Percentiles rank a stretch among this genome's conserved stretches.
Evolutionary conservation across 2,888 invertebrate genomes (phyloP).

Genomic region (Aquatica leii): DNA sequence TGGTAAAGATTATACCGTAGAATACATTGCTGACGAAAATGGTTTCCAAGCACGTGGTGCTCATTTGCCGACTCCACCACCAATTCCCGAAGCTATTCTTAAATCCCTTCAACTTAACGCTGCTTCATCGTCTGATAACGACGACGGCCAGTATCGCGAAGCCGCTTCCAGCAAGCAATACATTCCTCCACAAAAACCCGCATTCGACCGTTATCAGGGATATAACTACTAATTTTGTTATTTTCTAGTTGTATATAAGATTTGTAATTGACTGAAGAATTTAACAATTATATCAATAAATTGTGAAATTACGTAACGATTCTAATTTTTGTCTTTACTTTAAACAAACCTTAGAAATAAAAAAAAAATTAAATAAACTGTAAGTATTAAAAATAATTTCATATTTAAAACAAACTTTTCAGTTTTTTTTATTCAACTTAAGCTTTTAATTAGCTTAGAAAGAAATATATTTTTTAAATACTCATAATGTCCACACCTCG

Average conservation of each 20-base stretch:
- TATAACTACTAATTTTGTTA: conserved; percentile 3
- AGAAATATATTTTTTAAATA: no score
- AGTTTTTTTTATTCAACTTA: no score
- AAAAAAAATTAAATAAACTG: no score
- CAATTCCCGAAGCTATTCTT: conserved; percentile 67
- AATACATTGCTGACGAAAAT: conserved; percentile 63
- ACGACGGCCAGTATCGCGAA: conserved; percentile 35
- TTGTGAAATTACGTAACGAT: no score
- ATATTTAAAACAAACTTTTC: no score
- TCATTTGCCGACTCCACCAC: conserved; percentile 67
- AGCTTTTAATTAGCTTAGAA: no score
- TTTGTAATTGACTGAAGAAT: background rate
- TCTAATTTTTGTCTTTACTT: no score
- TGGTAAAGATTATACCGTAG: conserved; percentile 61
- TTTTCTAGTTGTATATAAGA: background rate
- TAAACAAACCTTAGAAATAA: no score
- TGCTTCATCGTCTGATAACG: conserved; percentile 48
- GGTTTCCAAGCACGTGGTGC: conserved; percentile 65
- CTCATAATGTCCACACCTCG: no score
- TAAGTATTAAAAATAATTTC: no score
- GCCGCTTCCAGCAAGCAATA: background rate
- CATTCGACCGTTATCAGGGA: conserved; percentile 2
- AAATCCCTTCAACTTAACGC: conserved; percentile 62
- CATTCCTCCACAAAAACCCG: conserved; percentile 25
- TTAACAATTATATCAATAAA: no score